Percentiles rank a stretch among this genome's conserved stretches.
These are phyloP conservation scores for Poecilia picta DNA, from an alignment of 2,797 vertebrate species.

Conservation along the genomic window DNA sequence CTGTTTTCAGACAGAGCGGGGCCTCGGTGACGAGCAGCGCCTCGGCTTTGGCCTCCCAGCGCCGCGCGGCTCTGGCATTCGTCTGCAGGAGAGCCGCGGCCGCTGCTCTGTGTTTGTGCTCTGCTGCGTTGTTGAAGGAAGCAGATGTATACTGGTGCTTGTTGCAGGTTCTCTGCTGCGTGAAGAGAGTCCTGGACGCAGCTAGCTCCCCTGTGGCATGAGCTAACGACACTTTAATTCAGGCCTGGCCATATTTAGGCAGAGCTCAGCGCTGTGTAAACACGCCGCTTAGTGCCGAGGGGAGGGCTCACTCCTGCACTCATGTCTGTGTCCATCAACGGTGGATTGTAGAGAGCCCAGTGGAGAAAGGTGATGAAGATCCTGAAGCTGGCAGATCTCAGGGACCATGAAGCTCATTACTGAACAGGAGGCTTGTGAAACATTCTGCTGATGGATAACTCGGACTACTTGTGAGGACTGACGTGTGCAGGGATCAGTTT, in stretches of 20 bases:
- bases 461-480: conserved; percentile 34
- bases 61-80: conserved; percentile 45
- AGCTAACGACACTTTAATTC: conserved; percentile 67
- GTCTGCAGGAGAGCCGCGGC: conserved; percentile 43
- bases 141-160: conserved; percentile 42
- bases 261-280: conserved; percentile 75
- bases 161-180: conserved; percentile 30
- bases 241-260: conserved; percentile 79
- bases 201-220: conserved; percentile 33
- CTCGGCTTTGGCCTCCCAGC: conserved; percentile 29
- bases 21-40: conserved; percentile 19
- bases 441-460: conserved; percentile 39
- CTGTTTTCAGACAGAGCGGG: conserved; percentile 56
- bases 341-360: conserved; percentile 36
- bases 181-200: conserved; percentile 25
- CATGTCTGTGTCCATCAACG: conserved; percentile 69
- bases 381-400: conserved; percentile 14
- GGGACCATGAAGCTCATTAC: conserved; percentile 16
- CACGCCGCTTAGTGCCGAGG: conserved; percentile 67
- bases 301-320: conserved; percentile 65
- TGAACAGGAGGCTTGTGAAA: background rate
- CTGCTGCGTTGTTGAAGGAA: conserved; percentile 51
- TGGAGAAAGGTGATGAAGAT: conserved; percentile 32
- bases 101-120: conserved; percentile 55
- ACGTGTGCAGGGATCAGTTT: conserved; percentile 14